These are phyloP conservation scores for Pyxicephalus adspersus DNA, from an alignment of 2,113 vertebrate genomes.

Conservation along the genomic window DNA sequence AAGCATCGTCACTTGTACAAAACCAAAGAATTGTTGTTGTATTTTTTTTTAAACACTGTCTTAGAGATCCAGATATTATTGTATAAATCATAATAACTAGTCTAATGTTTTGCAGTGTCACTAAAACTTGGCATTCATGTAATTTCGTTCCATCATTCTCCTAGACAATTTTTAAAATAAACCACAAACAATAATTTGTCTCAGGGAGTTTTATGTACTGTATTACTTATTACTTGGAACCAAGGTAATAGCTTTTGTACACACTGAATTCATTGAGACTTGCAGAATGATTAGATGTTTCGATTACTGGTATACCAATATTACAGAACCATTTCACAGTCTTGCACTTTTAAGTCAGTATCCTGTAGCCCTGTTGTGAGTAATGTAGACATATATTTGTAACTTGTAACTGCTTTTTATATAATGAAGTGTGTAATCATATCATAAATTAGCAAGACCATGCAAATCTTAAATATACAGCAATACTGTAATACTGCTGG, in stretches of 20 bases:
- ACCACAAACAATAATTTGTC: neutral
- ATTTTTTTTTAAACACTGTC: neutral
- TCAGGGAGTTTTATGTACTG: neutral
- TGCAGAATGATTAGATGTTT: neutral
- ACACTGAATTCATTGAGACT: neutral
- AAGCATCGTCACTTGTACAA: constrained; percentile 12
- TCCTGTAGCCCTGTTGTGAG: neutral
- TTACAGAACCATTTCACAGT: neutral
- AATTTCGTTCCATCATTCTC: neutral
- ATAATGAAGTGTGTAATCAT: too few species aligned
- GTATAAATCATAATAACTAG: neutral
- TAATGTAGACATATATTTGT: neutral
- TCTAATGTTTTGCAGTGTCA: constrained; percentile 24
- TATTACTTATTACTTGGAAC: neutral
- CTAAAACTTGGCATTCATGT: neutral
- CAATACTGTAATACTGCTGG: too few species aligned
- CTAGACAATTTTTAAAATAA: neutral
- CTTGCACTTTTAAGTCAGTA: neutral
- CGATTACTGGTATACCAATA: neutral
- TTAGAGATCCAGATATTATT: constrained; percentile 18
- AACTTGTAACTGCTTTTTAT: too few species aligned
- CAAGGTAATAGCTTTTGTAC: neutral
- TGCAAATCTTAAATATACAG: too few species aligned
- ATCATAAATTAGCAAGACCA: too few species aligned
- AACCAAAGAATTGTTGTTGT: too few species aligned